These are phyloP conservation scores for Antrozous pallidus DNA, from an alignment of 2,797 vertebrate species.

Conservation along the genomic window DNA sequence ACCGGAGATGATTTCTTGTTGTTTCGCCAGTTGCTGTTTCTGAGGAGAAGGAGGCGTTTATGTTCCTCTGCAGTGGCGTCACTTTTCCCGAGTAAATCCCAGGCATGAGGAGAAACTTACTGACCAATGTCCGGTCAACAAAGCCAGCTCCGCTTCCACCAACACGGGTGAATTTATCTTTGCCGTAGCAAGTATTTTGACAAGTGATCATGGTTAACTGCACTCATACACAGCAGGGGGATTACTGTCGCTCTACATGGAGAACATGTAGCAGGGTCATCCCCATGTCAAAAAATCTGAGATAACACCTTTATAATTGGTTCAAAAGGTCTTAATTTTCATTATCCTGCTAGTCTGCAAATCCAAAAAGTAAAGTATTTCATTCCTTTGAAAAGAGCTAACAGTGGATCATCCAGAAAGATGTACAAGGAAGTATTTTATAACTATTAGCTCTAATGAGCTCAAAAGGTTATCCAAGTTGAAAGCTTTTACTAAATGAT, in stretches of 20 bases:
- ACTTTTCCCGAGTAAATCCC: neutral
- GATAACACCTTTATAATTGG: neutral
- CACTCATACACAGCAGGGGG: accelerated
- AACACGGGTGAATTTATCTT: neutral
- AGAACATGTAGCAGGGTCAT: neutral
- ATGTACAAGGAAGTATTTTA: slow-evolving; percentile 72
- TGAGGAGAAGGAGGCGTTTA: neutral
- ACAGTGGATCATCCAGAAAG: slow-evolving; percentile 35
- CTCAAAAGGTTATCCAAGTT: slow-evolving; percentile 71
- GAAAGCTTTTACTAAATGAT: slow-evolving; percentile 77
- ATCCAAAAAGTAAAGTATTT: neutral
- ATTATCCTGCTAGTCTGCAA: neutral
- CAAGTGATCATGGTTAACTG: neutral
- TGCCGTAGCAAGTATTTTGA: neutral
- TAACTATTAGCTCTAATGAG: slow-evolving; percentile 74
- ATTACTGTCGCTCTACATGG: neutral
- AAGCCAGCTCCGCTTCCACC: neutral
- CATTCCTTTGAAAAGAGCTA: neutral
- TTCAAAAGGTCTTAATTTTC: neutral
- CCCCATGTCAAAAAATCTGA: neutral
- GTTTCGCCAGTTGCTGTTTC: neutral
- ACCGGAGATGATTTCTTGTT: neutral
- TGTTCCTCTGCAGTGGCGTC: neutral
- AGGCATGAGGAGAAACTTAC: neutral
- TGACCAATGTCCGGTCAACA: neutral